Evolutionary conservation across 2,113 vertebrate genomes (phyloP).

Genomic region (Nannospalax galili): DNA sequence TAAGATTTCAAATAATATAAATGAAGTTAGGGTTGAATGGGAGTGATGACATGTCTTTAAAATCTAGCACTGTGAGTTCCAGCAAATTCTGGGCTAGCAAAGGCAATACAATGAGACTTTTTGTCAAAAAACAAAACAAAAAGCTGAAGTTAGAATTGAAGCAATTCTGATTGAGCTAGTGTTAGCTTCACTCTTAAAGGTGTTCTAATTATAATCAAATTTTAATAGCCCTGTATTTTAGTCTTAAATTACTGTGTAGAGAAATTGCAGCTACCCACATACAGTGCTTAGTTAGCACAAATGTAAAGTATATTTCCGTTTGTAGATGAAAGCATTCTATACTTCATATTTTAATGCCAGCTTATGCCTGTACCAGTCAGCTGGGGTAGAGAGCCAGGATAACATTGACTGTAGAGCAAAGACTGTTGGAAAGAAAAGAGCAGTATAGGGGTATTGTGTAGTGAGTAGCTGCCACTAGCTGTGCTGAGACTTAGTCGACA

Average conservation of each 20-base stretch:
- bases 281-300: not conserved
- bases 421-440: conserved; percentile 74
- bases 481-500: conserved; percentile 31
- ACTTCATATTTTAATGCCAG: conserved; percentile 63
- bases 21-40: no score
- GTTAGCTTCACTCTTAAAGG: not conserved
- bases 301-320: not conserved
- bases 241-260: conserved; percentile 30
- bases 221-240: conserved; percentile 8
- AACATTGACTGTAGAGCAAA: conserved; percentile 68
- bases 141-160: not conserved
- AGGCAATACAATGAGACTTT: no score
- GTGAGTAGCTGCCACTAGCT: conserved; percentile 67
- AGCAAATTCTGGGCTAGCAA: no score
- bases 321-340: conserved; percentile 6
- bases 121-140: no score
- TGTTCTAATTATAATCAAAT: not conserved
- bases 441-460: conserved; percentile 69
- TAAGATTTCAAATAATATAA: conserved; percentile 27
- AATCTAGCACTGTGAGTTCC: no score
- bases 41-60: no score
- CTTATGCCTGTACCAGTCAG: conserved; percentile 69
- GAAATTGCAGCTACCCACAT: not conserved
- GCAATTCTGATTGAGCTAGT: not conserved
- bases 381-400: conserved; percentile 71